A percentile compares a stretch with the other conserved stretches of the same genome.
Conservation (phyloP, 2,888 invertebrate genomes). For the Amphipoea oculea region DNA sequence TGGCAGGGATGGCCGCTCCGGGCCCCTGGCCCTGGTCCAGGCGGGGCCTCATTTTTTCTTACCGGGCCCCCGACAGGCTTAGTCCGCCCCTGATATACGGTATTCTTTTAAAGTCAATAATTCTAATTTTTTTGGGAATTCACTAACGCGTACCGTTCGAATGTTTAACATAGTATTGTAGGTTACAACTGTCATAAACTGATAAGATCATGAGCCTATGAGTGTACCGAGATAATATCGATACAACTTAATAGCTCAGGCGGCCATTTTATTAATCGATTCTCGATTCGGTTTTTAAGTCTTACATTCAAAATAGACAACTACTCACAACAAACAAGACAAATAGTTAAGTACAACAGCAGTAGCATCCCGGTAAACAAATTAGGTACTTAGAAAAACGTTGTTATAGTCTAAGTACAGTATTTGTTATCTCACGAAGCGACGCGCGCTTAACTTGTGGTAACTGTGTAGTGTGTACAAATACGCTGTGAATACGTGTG, state of each 20-base stretch:
- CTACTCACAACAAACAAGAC: no score
- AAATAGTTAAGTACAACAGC: no score
- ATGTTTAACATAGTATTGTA: background rate
- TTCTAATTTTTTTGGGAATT: no score
- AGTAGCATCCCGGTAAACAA: background rate
- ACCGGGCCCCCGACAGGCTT: no score
- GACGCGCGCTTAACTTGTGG: background rate
- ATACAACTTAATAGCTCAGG: constrained; percentile 16
- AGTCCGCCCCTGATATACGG: no score
- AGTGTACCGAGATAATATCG: background rate
- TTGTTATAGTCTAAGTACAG: background rate
- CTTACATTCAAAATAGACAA: no score
- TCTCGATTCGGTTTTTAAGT: background rate
- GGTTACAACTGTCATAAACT: background rate
- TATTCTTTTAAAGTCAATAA: no score
- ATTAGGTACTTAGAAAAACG: background rate
- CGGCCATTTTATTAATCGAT: constrained; percentile 20
- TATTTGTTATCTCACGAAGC: background rate
- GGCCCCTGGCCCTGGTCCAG: no score
- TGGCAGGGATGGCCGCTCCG: no score
- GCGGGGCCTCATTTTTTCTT: no score
- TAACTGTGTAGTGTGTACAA: background rate
- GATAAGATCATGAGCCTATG: background rate
- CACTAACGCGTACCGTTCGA: no score
- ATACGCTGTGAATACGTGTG: background rate